Percentiles rank a stretch among this genome's conserved stretches.
phyloP scores from a whole-genome alignment of 2,888 invertebrate genomes.

The Antitype chi region DNA sequence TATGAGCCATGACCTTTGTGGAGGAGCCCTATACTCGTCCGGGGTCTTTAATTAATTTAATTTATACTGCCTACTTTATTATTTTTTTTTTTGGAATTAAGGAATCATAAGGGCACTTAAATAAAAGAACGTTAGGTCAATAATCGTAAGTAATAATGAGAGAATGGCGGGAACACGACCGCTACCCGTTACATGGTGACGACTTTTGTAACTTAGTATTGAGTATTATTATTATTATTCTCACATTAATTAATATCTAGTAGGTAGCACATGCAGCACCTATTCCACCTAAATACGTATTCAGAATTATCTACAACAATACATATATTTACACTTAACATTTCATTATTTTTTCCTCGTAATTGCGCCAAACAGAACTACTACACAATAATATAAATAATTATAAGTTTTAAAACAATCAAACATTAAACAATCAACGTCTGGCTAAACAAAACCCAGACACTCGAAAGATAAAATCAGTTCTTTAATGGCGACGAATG shows the following conservation, averaged over 20 bases:
- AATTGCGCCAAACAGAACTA: conserved; percentile 12
- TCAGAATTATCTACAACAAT: background rate
- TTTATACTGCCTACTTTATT: too few species aligned
- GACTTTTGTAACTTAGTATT: background rate
- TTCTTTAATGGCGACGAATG: conserved; percentile 37
- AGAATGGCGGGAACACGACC: too few species aligned
- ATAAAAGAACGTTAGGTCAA: too few species aligned
- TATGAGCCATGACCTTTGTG: too few species aligned
- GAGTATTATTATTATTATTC: too few species aligned
- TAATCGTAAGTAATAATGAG: too few species aligned
- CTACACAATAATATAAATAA: conserved; percentile 19
- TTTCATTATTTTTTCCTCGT: conserved; percentile 15
- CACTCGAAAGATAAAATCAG: conserved; percentile 48
- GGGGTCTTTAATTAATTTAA: too few species aligned
- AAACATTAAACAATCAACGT: conserved; percentile 45
- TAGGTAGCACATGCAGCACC: background rate
- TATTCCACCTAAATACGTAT: background rate
- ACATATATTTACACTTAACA: background rate
- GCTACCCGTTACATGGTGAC: too few species aligned
- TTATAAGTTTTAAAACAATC: conserved; percentile 16
- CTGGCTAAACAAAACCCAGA: conserved; percentile 48
- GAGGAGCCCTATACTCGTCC: too few species aligned
- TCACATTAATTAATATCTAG: background rate
- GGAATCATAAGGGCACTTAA: too few species aligned
- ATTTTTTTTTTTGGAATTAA: too few species aligned